Percentiles rank a stretch among this genome's conserved stretches.
Evolutionary conservation across 2,888 invertebrate genomes (phyloP).

Genomic region (Polydrusus cervinus): DNA sequence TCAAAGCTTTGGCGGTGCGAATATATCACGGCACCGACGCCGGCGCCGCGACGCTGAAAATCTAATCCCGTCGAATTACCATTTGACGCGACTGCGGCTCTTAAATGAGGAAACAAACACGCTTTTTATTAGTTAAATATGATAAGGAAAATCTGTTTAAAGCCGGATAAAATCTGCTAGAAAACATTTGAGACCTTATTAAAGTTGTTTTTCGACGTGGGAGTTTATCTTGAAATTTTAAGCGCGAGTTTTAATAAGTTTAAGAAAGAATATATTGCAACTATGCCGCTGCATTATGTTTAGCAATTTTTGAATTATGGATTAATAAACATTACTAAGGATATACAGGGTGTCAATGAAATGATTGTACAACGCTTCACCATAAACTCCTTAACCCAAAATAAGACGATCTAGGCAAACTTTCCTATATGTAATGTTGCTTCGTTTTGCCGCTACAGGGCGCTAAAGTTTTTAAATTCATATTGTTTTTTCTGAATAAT

Average conservation of each 20-base stretch:
- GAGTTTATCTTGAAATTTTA: not conserved
- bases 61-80: slow-evolving; percentile 3
- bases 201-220: not conserved
- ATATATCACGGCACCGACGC: not conserved
- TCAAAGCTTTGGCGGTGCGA: not conserved
- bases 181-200: slow-evolving; percentile 13
- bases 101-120: slow-evolving; percentile 12
- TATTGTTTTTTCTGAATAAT: no score
- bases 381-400: no score
- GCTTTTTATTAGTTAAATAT: slow-evolving; percentile 8
- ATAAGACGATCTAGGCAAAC: no score
- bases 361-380: no score
- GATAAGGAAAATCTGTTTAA: not conserved
- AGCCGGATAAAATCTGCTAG: not conserved
- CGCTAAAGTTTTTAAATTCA: no score
- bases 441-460: no score
- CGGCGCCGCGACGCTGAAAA: slow-evolving; percentile 1
- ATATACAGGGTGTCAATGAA: no score
- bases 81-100: slow-evolving; percentile 2
- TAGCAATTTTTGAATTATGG: no score
- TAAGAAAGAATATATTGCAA: no score
- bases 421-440: no score
- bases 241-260: not conserved
- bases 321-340: no score
- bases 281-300: no score